Base-by-base conservation (phyloP, 2,113 vertebrate genomes). In the Numida meleagris region DNA sequence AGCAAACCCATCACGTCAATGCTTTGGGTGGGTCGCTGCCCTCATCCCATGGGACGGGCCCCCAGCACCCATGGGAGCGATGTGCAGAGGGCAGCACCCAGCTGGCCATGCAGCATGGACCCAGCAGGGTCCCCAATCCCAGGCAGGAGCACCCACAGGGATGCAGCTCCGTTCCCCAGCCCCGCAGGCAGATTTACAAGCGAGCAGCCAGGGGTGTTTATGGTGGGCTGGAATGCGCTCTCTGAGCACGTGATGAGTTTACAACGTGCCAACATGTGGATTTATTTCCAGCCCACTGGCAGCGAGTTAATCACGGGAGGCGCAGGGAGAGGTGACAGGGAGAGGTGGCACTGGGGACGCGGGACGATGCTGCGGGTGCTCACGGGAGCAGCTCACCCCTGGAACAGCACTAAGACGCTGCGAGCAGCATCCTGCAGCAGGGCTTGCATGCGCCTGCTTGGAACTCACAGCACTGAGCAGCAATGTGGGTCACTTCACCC, bases 121-220 rank as follows among this genome's bases (percentile, higher is more conserved):
- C 33, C 21, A n/a, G 31, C 8, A 27, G 15, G 51, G 27, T 53
- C 27, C 51, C 51, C 0, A 0, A 0, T 24, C 43, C 14, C 0
- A 0, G 38, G 9, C 7, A 5, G 73, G 38, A 82, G 62, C 50
- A 46, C 38, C n/a, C 23, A 33, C 17, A 57, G 53, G 53, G 53
- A 57, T 33, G 31, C 31, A 57, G 15, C 77, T 24, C 62, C 6
- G 24, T 21, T 78, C 79, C 33, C 25, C 23, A 31, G 1, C 77
- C 2, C 83, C 6, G n/a, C 10, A 59, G 63, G 86, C 90, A 93
- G 94, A 93, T 94, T 97, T 95, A 95, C 83, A 75, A 53, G 81
- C 93, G 77, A 42, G 3, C 20, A 81, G 94, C 87, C 91, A 84
- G 73, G 88, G 81, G 89, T 96, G 94, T 96, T 97, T 95, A 96